These are phyloP conservation scores for Drosophila borealis DNA, from an alignment of 2,888 invertebrate species.

Conservation along the genomic window DNA sequence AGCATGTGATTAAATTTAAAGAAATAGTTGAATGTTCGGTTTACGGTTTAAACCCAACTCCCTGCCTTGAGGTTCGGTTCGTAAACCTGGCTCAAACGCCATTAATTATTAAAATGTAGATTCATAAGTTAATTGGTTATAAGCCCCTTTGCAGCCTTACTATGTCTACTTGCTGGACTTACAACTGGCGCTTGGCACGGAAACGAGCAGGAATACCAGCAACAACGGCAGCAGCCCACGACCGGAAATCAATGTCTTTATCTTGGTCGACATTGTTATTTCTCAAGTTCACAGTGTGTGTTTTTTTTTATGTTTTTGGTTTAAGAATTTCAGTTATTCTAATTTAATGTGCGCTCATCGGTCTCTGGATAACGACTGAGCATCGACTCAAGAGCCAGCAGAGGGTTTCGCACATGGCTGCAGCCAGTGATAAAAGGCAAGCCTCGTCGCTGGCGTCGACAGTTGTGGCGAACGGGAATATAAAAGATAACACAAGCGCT, in stretches of 20 bases:
- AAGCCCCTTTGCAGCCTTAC: neutral
- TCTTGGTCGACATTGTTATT: conserved; percentile 66
- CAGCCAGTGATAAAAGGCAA: conserved; percentile 40
- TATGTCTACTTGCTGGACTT: conserved; percentile 34
- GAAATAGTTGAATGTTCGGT: too few relatives aligned
- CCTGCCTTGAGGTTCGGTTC: too few relatives aligned
- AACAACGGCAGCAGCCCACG: conserved; percentile 46
- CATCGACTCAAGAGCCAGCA: conserved; percentile 14
- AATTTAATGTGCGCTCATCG: conserved; percentile 44
- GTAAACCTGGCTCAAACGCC: too few relatives aligned
- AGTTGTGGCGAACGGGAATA: conserved; percentile 4
- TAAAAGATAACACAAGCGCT: conserved; percentile 34
- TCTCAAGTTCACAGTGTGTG: conserved; percentile 52
- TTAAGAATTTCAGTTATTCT: conserved; percentile 19
- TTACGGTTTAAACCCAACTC: too few relatives aligned
- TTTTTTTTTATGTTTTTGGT: conserved; percentile 14
- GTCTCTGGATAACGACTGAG: conserved; percentile 63
- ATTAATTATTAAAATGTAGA: too few relatives aligned
- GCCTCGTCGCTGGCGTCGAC: conserved; percentile 8
- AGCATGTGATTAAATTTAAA: neutral
- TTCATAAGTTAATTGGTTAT: neutral
- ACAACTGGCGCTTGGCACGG: conserved; percentile 73
- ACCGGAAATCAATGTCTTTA: conserved; percentile 80
- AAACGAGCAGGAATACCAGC: conserved; percentile 44
- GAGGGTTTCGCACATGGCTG: conserved; percentile 52